Evolutionary conservation across 2,797 vertebrate genomes (phyloP), one percentile per base, ranked within the genome.

Genomic region (Zenarchopterus dispar): DNA sequence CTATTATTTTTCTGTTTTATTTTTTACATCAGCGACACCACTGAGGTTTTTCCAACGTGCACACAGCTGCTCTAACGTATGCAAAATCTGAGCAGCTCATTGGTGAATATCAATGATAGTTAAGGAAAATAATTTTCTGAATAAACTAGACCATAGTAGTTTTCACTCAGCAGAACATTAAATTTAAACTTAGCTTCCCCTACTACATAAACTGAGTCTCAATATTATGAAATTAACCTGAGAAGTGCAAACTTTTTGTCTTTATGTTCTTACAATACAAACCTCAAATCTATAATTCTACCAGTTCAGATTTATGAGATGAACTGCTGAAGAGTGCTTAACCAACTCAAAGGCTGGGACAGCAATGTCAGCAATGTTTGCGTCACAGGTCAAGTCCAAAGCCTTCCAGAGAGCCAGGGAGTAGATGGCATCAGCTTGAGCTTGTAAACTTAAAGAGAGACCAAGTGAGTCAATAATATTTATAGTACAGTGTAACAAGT

Each of bases 371-470:
- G 33, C 2, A 10, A 36, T 36, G 1, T 36, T 36, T 36, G 9
- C 9, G 11, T 11, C 9, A 63, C 74, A 33, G 28, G 76, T 55
- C 56, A 73, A 77, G 22, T 18, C 5, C 22, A 10, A n/a, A n/a
- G n/a, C n/a, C n/a, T n/a, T 42, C 51, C 13, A 28, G 13, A 8
- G 15, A 62, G 78, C 39, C 48, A 21, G 46, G 67, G 60, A 75
- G 65, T 42, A 39, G 69, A 76, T 47, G 49, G 70, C 58, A 45
- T 58, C 49, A 50, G 52, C 46, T 63, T 57, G 55, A 55, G 44
- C 41, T 72, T 77, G 81, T 77, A 72, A 70, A 36, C 75, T 52
- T 47, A 11, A 39, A 10, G 24, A 42, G 55, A 53, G 50, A 31
- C 7, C n/a, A 9, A 36, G 26, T 11, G 52, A 62, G 28, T 28